Conservation (phyloP, 2,797 vertebrate genomes). For the Notamacropus eugenii region DNA sequence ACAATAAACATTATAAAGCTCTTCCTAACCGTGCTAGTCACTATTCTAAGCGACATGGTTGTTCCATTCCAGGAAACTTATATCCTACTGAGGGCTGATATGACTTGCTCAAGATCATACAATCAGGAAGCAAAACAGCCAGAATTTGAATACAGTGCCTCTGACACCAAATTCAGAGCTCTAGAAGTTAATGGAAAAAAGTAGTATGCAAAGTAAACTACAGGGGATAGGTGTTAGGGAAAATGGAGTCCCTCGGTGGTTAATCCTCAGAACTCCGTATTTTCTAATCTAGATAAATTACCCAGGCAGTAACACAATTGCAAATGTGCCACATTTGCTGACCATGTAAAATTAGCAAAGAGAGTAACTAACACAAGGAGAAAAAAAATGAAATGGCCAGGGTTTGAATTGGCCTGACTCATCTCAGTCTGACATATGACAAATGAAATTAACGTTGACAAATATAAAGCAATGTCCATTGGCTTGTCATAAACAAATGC, state of each 20-base stretch:
- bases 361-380: constrained; percentile 51
- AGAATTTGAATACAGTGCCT: background rate
- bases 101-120: background rate
- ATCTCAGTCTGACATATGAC: constrained; percentile 69
- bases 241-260: constrained; percentile 39
- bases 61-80: background rate
- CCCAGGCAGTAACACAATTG: constrained; percentile 75
- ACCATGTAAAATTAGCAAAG: constrained; percentile 77
- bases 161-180: background rate
- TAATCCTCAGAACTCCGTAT: constrained; percentile 58
- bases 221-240: fast-evolving
- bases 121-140: background rate
- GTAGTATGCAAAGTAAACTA: fast-evolving
- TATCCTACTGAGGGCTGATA: background rate
- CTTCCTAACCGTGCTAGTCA: background rate
- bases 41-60: background rate
- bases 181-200: background rate
- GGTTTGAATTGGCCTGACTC: constrained; percentile 60
- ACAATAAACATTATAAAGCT: background rate
- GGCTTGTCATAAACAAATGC: constrained; percentile 50
- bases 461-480: constrained; percentile 39
- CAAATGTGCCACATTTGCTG: constrained; percentile 79
- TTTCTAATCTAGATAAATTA: constrained; percentile 87
- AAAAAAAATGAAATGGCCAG: constrained; percentile 16
- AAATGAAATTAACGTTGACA: constrained; percentile 76